phyloP scores from a whole-genome alignment of 2,797 vertebrate species.

The Rhabdomys pumilio region DNA sequence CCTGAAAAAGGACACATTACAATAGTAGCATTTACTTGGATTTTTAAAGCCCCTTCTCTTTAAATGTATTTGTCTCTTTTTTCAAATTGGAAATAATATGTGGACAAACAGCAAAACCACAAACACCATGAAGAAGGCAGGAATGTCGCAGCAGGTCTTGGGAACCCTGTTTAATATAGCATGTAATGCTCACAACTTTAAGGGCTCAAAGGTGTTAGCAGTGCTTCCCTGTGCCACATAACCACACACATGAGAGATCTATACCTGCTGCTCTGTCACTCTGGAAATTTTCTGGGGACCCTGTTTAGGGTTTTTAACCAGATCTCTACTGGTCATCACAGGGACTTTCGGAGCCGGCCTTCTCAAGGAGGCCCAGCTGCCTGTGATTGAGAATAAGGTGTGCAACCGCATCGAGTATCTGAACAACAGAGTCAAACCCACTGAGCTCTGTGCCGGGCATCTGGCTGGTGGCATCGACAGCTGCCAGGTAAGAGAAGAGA shows the following conservation, averaged over 20 bases:
- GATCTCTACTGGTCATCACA: conserved; percentile 81
- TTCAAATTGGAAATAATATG: background rate
- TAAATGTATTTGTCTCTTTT: background rate
- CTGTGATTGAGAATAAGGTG: conserved; percentile 97
- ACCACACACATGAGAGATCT: background rate
- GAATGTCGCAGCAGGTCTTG: background rate
- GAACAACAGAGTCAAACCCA: conserved; percentile 89
- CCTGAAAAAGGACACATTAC: background rate
- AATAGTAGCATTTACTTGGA: background rate
- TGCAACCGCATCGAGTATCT: conserved; percentile 95
- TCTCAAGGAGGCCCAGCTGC: conserved; percentile 96
- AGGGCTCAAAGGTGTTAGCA: background rate
- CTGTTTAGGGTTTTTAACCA: background rate
- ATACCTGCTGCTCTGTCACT: fast-evolving
- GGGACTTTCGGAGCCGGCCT: conserved; percentile 91
- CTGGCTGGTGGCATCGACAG: conserved; percentile 94
- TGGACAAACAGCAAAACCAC: background rate
- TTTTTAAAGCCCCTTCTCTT: background rate
- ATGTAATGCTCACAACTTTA: background rate
- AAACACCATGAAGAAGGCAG: background rate
- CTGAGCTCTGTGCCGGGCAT: conserved; percentile 96
- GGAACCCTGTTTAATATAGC: background rate
- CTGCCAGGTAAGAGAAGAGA: conserved; percentile 94
- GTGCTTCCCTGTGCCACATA: background rate
- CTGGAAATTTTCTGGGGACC: background rate